Conservation (phyloP, 2,113 vertebrate species). For the Pavo muticus region DNA sequence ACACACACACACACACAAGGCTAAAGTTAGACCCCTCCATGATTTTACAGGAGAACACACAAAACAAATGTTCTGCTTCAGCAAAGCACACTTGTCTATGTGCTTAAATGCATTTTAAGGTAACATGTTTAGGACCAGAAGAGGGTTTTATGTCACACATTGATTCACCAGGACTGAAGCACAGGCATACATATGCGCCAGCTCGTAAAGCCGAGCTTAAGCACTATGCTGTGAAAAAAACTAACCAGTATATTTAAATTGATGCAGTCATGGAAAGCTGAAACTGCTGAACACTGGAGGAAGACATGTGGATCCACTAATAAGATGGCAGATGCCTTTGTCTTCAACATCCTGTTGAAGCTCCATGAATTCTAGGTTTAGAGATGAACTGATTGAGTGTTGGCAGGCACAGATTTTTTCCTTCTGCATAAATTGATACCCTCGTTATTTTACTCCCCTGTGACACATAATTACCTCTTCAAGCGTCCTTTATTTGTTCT, state of each 20-base stretch:
- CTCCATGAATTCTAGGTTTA: background rate
- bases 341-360: background rate
- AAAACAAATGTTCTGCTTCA: background rate
- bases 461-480: background rate
- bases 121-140: background rate
- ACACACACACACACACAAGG: background rate
- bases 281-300: background rate
- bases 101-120: background rate
- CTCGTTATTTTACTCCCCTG: background rate
- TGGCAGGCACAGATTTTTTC: background rate
- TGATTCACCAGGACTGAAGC: background rate
- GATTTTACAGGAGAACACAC: background rate
- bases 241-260: background rate
- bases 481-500: background rate
- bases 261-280: background rate
- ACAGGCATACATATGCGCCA: background rate
- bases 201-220: background rate
- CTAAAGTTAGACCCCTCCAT: background rate
- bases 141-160: background rate
- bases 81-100: background rate
- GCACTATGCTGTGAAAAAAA: background rate
- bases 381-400: background rate
- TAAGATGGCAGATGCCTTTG: background rate
- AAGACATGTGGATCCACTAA: background rate
- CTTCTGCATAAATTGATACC: background rate